Percentiles rank a stretch among this genome's conserved stretches.
phyloP scores from a whole-genome alignment of 2,113 vertebrate species.

The Anoura caudifer region DNA sequence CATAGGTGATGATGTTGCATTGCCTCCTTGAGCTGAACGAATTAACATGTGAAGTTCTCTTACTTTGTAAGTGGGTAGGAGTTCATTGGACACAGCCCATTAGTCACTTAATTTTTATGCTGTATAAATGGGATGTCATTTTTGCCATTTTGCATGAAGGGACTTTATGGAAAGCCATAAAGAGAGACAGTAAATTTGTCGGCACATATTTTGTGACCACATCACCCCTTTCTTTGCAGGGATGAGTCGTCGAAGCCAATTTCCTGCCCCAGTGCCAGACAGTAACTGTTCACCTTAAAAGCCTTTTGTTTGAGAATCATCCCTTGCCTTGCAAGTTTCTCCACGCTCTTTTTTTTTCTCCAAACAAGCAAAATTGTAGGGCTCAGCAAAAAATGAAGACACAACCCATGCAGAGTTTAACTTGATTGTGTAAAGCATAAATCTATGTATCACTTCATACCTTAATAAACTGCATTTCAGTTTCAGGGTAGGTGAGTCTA shows the following conservation, averaged over 20 bases:
- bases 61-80: constrained; percentile 51
- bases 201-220: neutral
- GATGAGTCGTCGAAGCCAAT: neutral
- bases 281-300: neutral
- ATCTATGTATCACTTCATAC: neutral
- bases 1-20: neutral
- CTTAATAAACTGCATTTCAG: neutral
- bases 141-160: constrained; percentile 56
- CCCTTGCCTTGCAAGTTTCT: neutral
- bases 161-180: constrained; percentile 61
- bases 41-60: constrained; percentile 59
- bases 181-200: constrained; percentile 31
- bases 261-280: neutral
- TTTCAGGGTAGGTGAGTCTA: neutral
- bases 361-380: neutral
- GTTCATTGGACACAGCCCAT: constrained; percentile 72
- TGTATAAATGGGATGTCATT: constrained; percentile 56
- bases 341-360: neutral
- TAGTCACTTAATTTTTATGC: constrained; percentile 72
- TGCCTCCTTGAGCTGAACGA: constrained; percentile 43
- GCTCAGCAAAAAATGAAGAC: neutral
- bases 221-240: neutral
- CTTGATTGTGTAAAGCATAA: neutral
- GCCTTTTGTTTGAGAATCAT: neutral
- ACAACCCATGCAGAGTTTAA: neutral